phyloP scores from a whole-genome alignment of 2,113 vertebrate genomes.

The Podarcis cretensis region DNA sequence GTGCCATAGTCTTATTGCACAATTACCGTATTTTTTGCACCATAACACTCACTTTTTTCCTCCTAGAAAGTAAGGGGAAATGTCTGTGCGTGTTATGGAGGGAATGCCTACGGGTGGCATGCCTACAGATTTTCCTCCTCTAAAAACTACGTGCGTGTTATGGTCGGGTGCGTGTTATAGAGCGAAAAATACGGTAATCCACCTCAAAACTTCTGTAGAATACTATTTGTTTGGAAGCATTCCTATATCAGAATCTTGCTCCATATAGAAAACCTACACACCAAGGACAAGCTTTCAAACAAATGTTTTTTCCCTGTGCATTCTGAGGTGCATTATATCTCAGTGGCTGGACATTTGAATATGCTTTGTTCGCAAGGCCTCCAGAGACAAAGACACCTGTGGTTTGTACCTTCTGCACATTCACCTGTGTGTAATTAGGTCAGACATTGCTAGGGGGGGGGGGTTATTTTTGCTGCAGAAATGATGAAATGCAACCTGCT shows the following conservation, averaged over 20 bases:
- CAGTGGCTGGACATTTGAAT: neutral
- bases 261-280: neutral
- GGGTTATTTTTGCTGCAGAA: neutral
- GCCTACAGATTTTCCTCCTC: no score
- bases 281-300: neutral
- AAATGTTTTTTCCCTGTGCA: neutral
- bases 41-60: no score
- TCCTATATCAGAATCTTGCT: neutral
- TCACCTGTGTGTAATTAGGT: neutral
- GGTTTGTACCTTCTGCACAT: neutral
- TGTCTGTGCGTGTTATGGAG: no score
- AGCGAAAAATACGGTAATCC: no score
- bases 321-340: neutral
- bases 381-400: neutral
- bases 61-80: no score
- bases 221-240: neutral
- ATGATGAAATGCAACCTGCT: constrained; percentile 14
- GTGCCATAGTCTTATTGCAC: neutral
- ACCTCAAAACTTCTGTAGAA: neutral
- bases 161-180: no score
- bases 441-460: neutral
- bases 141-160: no score
- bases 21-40: no score
- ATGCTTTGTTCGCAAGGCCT: neutral
- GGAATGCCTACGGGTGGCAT: no score